Base-by-base conservation (phyloP, 2,888 invertebrate species). In the Ferrisia virgata region DNA sequence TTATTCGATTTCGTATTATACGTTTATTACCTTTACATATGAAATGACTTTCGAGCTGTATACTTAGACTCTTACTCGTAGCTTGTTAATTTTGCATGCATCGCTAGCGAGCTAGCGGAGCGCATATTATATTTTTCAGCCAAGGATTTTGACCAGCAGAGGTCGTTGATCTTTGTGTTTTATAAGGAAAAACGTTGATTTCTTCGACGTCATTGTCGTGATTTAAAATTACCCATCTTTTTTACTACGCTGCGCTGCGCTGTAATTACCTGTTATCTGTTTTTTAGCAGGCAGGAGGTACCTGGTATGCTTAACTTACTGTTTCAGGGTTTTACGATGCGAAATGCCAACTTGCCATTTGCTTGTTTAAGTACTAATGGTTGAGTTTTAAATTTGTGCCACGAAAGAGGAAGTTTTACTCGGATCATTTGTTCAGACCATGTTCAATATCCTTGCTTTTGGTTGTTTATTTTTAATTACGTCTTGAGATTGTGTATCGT, bases 31-130 rank as follows among this genome's bases (percentile, higher is more conserved):
- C 64, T 64, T 64, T 64, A 15, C 64, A 28, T 64, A 64, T 64
- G 28, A 31, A 64, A 64, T 64, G 28, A 31, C 64, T 64, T 22
- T 18, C 9, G 28, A 64, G 28, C n/a, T n/a, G 64, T 64, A 47
- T 47, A 47, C 47, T n/a, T n/a, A n/a, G n/a, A n/a, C n/a, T n/a
- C n/a, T n/a, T n/a, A n/a, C n/a, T n/a, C n/a, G n/a, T n/a, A 64
- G 64, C 64, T 64, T 64, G 64, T 64, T 64, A 64, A 64, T 64
- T 64, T 64, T 13, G 64, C 64, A 64, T 64, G 64, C 64, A 64
- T 18, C 64, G 64, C 13, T 64, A 64, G 64, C 28, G 25, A 64
- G 64, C 64, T 64, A 28, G 64, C 28, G 28, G 64, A 64, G 64
- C 64, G 64, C 64, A 13, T 64, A 64, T 64, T 64, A 22, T 53